phyloP scores from a whole-genome alignment of 2,113 vertebrate species.

The Corythornis vintsioides region DNA sequence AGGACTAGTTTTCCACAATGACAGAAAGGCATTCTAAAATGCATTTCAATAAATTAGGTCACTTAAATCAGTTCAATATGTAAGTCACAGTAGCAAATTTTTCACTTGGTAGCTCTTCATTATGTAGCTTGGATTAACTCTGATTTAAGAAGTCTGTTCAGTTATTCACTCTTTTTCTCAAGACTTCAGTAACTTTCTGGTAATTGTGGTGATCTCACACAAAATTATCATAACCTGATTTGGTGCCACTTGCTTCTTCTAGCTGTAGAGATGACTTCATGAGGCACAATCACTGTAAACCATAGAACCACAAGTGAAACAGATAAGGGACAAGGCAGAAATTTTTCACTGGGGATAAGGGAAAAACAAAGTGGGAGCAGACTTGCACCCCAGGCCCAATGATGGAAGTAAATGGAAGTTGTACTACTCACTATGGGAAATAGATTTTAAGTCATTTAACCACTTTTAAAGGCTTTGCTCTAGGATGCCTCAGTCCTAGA shows the following conservation, averaged over 20 bases:
- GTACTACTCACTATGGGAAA: background rate
- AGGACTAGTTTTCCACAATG: conserved; percentile 9
- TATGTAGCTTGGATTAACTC: conserved; percentile 16
- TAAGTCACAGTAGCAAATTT: conserved; percentile 40
- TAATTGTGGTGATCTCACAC: background rate
- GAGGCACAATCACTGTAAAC: background rate
- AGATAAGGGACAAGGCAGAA: background rate
- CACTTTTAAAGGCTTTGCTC: conserved; percentile 12
- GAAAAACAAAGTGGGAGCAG: background rate
- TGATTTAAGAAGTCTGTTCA: background rate
- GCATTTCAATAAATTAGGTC: conserved; percentile 52
- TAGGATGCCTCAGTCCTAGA: background rate
- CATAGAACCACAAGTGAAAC: background rate
- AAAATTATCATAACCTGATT: background rate
- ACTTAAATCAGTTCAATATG: conserved; percentile 44
- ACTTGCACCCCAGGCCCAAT: background rate
- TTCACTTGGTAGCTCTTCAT: conserved; percentile 45
- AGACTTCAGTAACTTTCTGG: background rate
- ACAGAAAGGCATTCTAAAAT: conserved; percentile 31
- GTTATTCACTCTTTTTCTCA: background rate
- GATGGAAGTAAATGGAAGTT: background rate
- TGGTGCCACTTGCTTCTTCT: background rate
- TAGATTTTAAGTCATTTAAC: conserved; percentile 5
- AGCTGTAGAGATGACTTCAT: background rate
- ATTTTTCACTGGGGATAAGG: background rate